phyloP scores from a whole-genome alignment of 2,888 invertebrate genomes.

The Gastrophysa polygoni region DNA sequence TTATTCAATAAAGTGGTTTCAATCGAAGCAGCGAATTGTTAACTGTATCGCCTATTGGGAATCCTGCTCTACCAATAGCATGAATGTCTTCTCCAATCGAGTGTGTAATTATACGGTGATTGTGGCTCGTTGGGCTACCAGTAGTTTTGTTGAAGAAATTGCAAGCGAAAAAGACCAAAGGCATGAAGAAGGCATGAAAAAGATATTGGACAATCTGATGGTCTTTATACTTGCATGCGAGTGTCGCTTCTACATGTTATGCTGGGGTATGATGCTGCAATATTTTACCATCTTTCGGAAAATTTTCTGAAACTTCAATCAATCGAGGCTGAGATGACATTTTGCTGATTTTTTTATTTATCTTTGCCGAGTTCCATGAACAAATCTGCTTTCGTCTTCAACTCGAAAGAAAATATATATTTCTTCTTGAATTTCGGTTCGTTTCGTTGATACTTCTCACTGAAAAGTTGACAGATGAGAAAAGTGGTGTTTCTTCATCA shows the following conservation, averaged over 20 bases:
- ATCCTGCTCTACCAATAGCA: neutral
- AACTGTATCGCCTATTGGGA: conserved; percentile 7
- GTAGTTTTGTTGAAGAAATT: conserved; percentile 9
- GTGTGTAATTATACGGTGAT: conserved; percentile 13
- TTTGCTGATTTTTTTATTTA: too few relatives aligned
- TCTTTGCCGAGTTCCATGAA: too few relatives aligned
- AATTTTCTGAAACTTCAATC: too few relatives aligned
- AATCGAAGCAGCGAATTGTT: neutral
- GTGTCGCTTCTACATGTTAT: neutral
- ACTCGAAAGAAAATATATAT: too few relatives aligned
- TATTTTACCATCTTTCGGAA: too few relatives aligned
- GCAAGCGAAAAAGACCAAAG: conserved; percentile 5
- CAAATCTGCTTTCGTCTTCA: too few relatives aligned
- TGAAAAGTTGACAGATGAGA: too few relatives aligned
- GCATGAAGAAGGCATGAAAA: conserved; percentile 4
- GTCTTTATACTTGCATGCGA: neutral
- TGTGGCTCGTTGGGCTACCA: conserved; percentile 7
- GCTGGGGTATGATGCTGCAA: neutral
- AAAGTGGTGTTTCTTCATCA: too few relatives aligned
- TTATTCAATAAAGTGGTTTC: conserved; percentile 7
- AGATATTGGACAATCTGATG: conserved; percentile 11
- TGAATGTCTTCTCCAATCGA: neutral
- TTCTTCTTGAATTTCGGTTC: too few relatives aligned
- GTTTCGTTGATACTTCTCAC: too few relatives aligned
- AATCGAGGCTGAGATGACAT: too few relatives aligned